Evolutionary conservation across 2,113 vertebrate species (phyloP).

Genomic region (Bubalus kerabau): DNA sequence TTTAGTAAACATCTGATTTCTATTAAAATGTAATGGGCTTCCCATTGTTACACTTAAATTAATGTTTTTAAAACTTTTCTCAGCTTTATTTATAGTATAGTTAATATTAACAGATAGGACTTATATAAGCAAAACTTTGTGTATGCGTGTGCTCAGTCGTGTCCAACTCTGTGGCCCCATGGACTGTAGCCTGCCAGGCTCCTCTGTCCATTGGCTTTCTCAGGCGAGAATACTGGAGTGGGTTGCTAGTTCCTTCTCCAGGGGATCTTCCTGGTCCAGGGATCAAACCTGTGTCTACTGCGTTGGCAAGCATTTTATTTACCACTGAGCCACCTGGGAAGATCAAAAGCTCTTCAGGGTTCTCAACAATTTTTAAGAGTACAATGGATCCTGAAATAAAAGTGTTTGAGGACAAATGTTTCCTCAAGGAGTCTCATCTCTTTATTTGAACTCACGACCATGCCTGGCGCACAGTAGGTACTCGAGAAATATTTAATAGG

Average conservation of each 20-base stretch:
- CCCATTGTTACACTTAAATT: background rate
- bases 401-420: background rate
- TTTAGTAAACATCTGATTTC: background rate
- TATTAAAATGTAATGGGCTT: background rate
- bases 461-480: background rate
- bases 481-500: background rate
- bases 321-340: background rate
- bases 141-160: background rate
- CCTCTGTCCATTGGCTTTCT: background rate
- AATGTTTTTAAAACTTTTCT: background rate
- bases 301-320: background rate
- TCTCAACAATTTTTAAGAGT: background rate
- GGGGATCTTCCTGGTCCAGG: background rate
- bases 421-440: background rate
- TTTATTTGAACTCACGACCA: background rate
- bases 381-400: background rate
- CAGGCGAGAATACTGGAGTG: background rate
- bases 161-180: background rate
- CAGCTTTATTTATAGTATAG: background rate
- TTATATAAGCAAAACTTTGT: background rate
- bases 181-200: background rate
- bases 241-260: background rate
- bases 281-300: background rate
- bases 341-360: background rate
- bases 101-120: background rate